A percentile compares a stretch with the other conserved stretches of the same genome.
These are phyloP conservation scores for Trichogramma evanescens DNA, from an alignment of 2,888 invertebrate species.

Conservation along the genomic window DNA sequence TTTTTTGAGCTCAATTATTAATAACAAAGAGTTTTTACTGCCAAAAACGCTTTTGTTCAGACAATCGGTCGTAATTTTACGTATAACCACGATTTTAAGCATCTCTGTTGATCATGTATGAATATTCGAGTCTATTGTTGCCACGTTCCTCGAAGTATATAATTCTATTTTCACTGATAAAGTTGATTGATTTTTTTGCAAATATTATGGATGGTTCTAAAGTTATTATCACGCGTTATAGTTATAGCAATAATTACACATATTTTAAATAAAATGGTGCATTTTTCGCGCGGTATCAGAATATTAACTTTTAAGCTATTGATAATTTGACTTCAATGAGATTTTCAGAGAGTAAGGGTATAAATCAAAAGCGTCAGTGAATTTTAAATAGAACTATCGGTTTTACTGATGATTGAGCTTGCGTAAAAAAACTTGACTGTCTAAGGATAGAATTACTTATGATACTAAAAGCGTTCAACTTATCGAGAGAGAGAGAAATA, in stretches of 20 bases:
- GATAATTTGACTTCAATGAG: constrained; percentile 17
- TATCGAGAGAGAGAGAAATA: constrained; percentile 9
- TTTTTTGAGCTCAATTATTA: background rate
- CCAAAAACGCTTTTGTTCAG: too few relatives aligned
- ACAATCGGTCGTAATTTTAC: background rate
- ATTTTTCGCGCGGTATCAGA: background rate
- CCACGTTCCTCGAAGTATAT: constrained; percentile 10
- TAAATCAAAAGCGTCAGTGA: background rate
- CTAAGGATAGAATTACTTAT: too few relatives aligned
- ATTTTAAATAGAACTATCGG: background rate
- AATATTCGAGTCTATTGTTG: constrained; percentile 11
- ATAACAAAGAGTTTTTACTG: too few relatives aligned
- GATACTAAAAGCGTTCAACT: too few relatives aligned
- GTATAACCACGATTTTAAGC: background rate
- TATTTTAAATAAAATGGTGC: background rate
- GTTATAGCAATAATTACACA: constrained; percentile 13
- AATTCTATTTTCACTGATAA: constrained; percentile 12
- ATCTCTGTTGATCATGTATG: constrained; percentile 17
- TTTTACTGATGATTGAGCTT: too few relatives aligned
- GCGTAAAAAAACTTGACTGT: too few relatives aligned
- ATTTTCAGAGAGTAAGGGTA: constrained; percentile 14
- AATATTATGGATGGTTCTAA: constrained; percentile 16
- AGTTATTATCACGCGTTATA: constrained; percentile 13
- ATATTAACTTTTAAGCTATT: constrained; percentile 19
- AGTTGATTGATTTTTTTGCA: constrained; percentile 18